Conservation (phyloP, 2,113 vertebrate species). For the Mastomys coucha region DNA sequence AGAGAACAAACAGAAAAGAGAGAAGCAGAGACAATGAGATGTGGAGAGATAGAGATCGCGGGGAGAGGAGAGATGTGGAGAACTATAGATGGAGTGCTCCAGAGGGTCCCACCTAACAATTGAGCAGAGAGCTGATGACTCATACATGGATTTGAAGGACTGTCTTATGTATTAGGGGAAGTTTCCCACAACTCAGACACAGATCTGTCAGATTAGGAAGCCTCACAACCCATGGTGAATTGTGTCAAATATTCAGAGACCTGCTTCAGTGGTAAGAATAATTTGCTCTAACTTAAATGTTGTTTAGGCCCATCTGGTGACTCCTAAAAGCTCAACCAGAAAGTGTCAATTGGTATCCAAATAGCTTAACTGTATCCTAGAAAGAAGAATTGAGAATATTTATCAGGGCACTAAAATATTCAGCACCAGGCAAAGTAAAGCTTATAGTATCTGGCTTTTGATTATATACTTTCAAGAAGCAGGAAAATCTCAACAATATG, state of each 20-base stretch:
- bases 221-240: background rate
- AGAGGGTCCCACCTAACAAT: background rate
- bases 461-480: conserved; percentile 8
- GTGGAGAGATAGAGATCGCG: no score
- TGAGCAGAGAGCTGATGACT: background rate
- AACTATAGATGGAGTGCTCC: background rate
- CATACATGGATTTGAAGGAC: background rate
- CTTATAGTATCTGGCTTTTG: background rate
- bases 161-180: background rate
- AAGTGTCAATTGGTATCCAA: conserved; percentile 33
- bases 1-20: background rate
- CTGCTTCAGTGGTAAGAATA: background rate
- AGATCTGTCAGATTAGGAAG: background rate
- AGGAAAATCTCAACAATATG: conserved; percentile 4
- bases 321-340: conserved; percentile 55
- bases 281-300: conserved; percentile 47
- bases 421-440: conserved; percentile 4
- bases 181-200: accelerated
- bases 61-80: background rate
- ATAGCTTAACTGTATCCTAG: conserved; percentile 16
- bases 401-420: conserved; percentile 6
- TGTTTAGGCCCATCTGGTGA: background rate
- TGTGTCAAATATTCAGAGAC: conserved; percentile 8
- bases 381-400: conserved; percentile 20
- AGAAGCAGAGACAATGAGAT: background rate